Evolutionary conservation across 2,888 invertebrate genomes (phyloP), one percentile per base, ranked within the genome.

Genomic region (Patella caerulea): DNA sequence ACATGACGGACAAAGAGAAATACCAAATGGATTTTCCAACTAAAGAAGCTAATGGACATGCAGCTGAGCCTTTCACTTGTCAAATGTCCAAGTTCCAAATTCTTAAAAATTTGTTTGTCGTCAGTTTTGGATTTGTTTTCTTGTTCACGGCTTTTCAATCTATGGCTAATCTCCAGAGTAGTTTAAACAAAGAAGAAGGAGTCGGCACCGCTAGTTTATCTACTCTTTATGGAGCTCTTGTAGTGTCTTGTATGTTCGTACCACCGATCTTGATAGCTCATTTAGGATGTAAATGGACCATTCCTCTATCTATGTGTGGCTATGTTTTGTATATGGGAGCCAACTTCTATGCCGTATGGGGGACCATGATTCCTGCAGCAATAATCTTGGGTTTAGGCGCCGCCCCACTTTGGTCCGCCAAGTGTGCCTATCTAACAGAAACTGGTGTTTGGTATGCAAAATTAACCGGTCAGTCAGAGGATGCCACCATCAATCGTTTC

Each of bases 391-490:
- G 99, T 83, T 93, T 98, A 77, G 98, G 97, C 14, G 98, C 98
- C 2, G 98, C 98, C 0, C 98, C 98, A 73, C 96, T 99, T 95
- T 99, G 99, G 99, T 96, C 98, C 0, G 97, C 98, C n/a, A 97
- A 98, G 92, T 98, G 98, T 79, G 97, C 97, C 2, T 99, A 99
- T 91, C 94, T 99, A 82, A 98, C 98, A 17, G 86, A 89, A 79
- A 82, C 82, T 70, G 98, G 97, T 72, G 96, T 96, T 82, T 95
- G 96, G 85, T 97, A 97, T 93, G 96, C 98, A n/a, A 96, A 96
- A 90, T 93, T 92, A 72, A 88, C 96, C 17, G 95, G 96, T 88
- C 96, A 96, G 90, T 86, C 90, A 54, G 95, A 96, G 75, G 97
- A 97, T 91, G 97, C 96, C 34, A 96, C 98, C 86, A 97, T 99